A percentile compares a stretch with the other conserved stretches of the same genome.
Evolutionary conservation across 2,113 vertebrate genomes (phyloP).

Genomic region (Tor tambroides): DNA sequence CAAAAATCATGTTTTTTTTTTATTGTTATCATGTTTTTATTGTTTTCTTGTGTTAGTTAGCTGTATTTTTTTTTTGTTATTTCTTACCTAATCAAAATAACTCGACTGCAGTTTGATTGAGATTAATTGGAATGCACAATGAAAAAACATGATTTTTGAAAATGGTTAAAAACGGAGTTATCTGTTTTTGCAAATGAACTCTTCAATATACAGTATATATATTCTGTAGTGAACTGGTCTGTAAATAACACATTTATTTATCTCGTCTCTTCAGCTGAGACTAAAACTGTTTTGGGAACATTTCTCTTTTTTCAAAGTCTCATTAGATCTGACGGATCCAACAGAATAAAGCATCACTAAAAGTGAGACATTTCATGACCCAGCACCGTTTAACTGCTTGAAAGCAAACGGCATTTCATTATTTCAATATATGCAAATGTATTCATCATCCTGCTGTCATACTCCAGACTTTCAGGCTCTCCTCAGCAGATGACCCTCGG

Average conservation of each 20-base stretch:
- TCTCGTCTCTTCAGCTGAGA: background rate
- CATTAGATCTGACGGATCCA: background rate
- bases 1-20: too few relatives aligned
- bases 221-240: background rate
- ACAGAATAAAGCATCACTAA: background rate
- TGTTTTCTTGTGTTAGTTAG: too few relatives aligned
- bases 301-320: background rate
- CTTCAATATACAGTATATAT: too few relatives aligned
- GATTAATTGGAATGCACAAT: too few relatives aligned
- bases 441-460: slow-evolving; percentile 16
- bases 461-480: background rate
- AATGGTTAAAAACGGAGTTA: too few relatives aligned
- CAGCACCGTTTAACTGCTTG: background rate
- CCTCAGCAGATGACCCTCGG: background rate
- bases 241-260: background rate
- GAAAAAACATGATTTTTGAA: too few relatives aligned
- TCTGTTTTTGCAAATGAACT: too few relatives aligned
- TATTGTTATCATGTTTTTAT: too few relatives aligned
- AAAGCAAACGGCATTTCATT: background rate
- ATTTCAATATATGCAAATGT: slow-evolving; percentile 17
- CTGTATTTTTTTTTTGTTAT: too few relatives aligned
- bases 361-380: background rate
- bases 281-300: background rate
- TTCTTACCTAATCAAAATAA: too few relatives aligned
- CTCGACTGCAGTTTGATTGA: too few relatives aligned